Evolutionary conservation across 2,888 invertebrate genomes (phyloP).

Genomic region (Dasypolia templi): DNA sequence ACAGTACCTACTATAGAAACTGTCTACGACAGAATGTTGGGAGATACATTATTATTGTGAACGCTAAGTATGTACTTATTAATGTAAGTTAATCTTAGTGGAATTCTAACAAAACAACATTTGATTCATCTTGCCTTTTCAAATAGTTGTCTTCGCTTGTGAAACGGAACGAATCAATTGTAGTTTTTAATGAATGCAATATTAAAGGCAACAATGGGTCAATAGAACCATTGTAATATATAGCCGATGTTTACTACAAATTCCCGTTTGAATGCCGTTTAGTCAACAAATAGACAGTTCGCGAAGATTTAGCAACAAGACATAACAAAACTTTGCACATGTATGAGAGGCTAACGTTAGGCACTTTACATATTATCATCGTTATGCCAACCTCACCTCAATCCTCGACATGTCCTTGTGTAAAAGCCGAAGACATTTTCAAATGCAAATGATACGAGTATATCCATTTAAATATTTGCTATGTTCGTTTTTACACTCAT

Average conservation of each 20-base stretch:
- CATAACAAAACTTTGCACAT: constrained; percentile 26
- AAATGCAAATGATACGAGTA: constrained; percentile 40
- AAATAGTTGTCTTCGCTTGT: neutral
- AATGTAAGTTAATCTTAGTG: neutral
- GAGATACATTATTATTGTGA: neutral
- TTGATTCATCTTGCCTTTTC: neutral
- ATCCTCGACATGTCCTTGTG: constrained; percentile 25
- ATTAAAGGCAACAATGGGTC: constrained; percentile 10
- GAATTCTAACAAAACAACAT: neutral
- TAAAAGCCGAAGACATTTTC: constrained; percentile 23
- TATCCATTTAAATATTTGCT: constrained; percentile 28
- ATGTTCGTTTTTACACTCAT: constrained; percentile 1
- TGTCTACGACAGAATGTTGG: neutral
- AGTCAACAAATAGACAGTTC: constrained; percentile 4
- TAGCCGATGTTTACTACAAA: constrained; percentile 13
- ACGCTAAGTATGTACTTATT: neutral
- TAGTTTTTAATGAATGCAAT: constrained; percentile 17
- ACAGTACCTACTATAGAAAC: constrained; percentile 1
- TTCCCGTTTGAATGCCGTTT: constrained; percentile 12
- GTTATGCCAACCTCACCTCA: constrained; percentile 19
- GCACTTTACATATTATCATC: constrained; percentile 18
- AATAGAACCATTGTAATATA: constrained; percentile 13
- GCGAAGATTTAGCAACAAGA: constrained; percentile 16
- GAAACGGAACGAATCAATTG: constrained; percentile 8
- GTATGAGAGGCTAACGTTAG: neutral